Conservation (phyloP, 1,140 invertebrate species). For the Hydropsyche tenuis region DNA sequence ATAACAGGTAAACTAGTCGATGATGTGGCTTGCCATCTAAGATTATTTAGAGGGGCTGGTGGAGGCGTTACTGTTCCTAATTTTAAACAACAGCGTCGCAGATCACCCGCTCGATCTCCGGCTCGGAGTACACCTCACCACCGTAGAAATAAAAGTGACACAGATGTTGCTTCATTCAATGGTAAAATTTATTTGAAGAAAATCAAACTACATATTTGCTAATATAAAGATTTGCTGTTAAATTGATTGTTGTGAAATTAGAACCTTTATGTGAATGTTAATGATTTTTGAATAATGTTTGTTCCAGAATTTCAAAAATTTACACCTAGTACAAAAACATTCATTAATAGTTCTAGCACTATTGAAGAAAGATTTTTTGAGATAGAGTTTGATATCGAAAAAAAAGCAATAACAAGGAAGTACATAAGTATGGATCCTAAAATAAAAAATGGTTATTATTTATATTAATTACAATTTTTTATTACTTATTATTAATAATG, state of each 20-base stretch:
- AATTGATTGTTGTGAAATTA: too few relatives aligned
- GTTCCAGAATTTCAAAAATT: constrained; percentile 52
- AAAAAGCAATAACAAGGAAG: constrained; percentile 73
- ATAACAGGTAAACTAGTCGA: constrained; percentile 87
- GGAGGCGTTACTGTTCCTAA: constrained; percentile 62
- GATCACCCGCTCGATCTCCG: constrained; percentile 50
- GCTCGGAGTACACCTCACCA: constrained; percentile 60
- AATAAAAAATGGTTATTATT: constrained; percentile 65
- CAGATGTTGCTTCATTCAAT: constrained; percentile 70
- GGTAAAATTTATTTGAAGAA: constrained; percentile 50
- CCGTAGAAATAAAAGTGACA: constrained; percentile 74
- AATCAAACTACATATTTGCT: too few relatives aligned
- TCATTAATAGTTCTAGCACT: constrained; percentile 54
- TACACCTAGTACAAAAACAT: constrained; percentile 59
- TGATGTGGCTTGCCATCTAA: constrained; percentile 87
- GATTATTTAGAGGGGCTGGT: constrained; percentile 80
- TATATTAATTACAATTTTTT: constrained; percentile 32
- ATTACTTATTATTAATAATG: too few relatives aligned
- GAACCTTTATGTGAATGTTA: too few relatives aligned
- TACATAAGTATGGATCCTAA: constrained; percentile 69
- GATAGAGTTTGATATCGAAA: constrained; percentile 85
- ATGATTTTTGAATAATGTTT: not conserved
- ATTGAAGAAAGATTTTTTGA: constrained; percentile 87
- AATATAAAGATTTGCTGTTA: too few relatives aligned
- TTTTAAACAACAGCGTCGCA: constrained; percentile 60